These are phyloP conservation scores for Cephus rjabovi DNA, from an alignment of 2,888 invertebrate species.

Conservation along the genomic window DNA sequence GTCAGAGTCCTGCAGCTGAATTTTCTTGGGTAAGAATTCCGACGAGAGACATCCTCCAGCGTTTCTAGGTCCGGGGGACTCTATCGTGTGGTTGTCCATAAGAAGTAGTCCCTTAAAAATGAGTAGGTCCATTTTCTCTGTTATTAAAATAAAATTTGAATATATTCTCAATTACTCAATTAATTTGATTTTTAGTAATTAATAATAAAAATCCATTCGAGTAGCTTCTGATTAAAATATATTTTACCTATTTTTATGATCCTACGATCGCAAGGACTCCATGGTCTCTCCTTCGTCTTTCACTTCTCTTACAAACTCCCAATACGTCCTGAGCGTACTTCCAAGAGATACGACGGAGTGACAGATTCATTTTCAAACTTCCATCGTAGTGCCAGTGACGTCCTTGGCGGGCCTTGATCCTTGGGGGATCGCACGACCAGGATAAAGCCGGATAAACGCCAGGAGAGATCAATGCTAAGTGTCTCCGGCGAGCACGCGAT, in stretches of 20 bases:
- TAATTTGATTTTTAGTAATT: not conserved
- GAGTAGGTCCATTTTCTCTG: not conserved
- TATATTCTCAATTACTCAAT: not conserved
- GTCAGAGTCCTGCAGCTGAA: conserved; percentile 14
- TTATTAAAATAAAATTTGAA: not conserved
- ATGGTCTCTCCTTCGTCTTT: not conserved
- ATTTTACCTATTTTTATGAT: not conserved
- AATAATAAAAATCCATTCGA: not conserved
- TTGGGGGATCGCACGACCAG: not conserved
- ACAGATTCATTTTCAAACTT: conserved; percentile 53
- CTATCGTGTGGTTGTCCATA: not conserved
- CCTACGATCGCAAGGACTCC: not conserved
- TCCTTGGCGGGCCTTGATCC: not conserved
- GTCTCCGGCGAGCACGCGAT: not conserved
- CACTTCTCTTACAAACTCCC: not conserved
- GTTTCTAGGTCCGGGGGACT: not conserved
- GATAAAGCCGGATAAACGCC: not conserved
- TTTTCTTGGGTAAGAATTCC: not conserved
- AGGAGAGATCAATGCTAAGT: not conserved
- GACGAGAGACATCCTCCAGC: not conserved
- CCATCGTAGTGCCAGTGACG: not conserved
- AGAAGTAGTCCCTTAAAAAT: not conserved
- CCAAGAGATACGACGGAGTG: conserved; percentile 41
- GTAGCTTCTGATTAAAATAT: not conserved
- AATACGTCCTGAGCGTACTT: not conserved